Base-by-base conservation (phyloP, 2,888 invertebrate genomes). In the Drosophila rellima region DNA sequence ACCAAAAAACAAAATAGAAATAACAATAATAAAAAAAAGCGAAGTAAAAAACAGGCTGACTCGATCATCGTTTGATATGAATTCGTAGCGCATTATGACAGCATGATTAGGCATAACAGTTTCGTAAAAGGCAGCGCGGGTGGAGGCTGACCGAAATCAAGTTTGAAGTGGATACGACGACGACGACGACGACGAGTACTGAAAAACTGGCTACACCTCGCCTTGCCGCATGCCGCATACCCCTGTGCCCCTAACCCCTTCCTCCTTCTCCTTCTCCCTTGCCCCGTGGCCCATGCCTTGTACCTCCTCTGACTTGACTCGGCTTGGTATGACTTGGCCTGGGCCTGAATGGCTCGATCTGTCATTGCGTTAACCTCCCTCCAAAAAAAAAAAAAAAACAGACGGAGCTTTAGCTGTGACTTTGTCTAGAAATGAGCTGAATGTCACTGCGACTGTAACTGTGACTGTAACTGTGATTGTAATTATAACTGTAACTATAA, bases 61-160 rank as follows among this genome's bases (percentile, higher is more conserved):
- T 82, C 83, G 91, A 87, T 90, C 90, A 90, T 87, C 90, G 89
- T 88, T 87, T 88, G 89, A 89, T 85, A 88, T 77, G 83, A 85
- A 82, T 83, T 85, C 88, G 88, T 80, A 88, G 82, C 89, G 82
- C 89, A 90, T 91, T 91, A 90, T 92, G 91, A 92, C 91, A 91
- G 91, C 91, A 90, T 92, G 91, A 92, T 91, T 91, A 91, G 91
- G 91, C 91, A 91, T 89, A 89, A 89, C 88, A 83, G 90, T 90
- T 89, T 88, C 90, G 86, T 83, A 84, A 83, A 80, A 80, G 74
- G 74, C 82, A 80, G 76, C 76, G 78, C 74, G 82, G 82, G 88
- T 78, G 84, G 77, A 84, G 84, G 71, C 70, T 74, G 72, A 79
- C 73, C 76, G 77, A 80, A 90, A 89, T 90, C 89, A 88, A 90